Conservation (phyloP, 2,113 vertebrate genomes). For the Misgurnus mizolepis region DNA sequence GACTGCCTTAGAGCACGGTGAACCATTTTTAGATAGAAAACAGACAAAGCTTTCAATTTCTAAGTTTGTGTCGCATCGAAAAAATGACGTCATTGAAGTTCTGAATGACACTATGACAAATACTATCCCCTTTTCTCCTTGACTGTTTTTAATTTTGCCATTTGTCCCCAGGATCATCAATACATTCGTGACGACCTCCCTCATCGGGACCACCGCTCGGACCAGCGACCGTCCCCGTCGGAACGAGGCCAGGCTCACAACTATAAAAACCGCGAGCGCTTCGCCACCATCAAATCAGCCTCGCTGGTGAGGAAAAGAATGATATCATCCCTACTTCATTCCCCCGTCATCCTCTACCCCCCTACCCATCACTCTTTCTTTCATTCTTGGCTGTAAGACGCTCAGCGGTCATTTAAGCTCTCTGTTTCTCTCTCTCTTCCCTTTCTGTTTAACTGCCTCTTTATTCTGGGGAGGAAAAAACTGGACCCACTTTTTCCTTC, state of each 20-base stretch:
- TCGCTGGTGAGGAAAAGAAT: constrained; percentile 86
- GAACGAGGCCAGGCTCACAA: constrained; percentile 91
- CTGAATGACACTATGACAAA: too few relatives aligned
- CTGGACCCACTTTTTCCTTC: constrained; percentile 7
- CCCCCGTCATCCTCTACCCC: background rate
- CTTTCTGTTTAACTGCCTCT: background rate
- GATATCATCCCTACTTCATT: background rate
- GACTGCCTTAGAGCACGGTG: too few relatives aligned
- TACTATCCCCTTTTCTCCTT: background rate
- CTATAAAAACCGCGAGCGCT: constrained; percentile 95
- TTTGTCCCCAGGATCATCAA: constrained; percentile 84
- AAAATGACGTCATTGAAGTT: too few relatives aligned
- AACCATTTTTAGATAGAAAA: too few relatives aligned
- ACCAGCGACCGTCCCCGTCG: constrained; percentile 86
- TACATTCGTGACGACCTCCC: constrained; percentile 94
- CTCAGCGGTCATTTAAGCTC: background rate
- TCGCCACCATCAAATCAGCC: constrained; percentile 98
- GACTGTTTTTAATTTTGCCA: background rate
- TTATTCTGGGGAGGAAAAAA: background rate
- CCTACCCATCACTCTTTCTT: constrained; percentile 34
- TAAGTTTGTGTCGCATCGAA: too few relatives aligned
- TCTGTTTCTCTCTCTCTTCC: background rate
- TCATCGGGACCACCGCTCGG: constrained; percentile 89
- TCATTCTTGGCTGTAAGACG: background rate
- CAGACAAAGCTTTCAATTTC: too few relatives aligned